A percentile compares a stretch with the other conserved stretches of the same genome.
Conservation (phyloP, 2,888 invertebrate species). For the Clanis bilineata region DNA sequence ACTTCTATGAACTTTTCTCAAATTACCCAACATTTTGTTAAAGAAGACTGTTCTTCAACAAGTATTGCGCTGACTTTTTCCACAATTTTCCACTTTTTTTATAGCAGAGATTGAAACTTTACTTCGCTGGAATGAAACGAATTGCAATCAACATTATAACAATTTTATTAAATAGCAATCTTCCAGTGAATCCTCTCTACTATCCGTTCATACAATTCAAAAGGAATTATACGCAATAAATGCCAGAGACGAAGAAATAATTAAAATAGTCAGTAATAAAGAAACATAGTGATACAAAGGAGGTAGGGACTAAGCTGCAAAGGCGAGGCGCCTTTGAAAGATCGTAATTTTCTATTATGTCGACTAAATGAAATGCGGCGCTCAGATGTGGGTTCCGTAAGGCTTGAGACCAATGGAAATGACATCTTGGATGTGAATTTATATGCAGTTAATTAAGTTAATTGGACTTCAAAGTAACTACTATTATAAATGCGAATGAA, state of each 20-base stretch:
- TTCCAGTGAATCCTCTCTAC: not conserved
- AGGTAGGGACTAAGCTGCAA: not conserved
- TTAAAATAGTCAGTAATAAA: slow-evolving; percentile 10
- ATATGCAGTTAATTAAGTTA: not conserved
- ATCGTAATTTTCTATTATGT: slow-evolving; percentile 8
- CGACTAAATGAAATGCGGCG: not conserved
- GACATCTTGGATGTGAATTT: not conserved
- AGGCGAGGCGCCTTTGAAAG: not conserved
- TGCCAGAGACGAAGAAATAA: slow-evolving; percentile 1
- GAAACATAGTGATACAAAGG: not conserved
- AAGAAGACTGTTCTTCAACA: too few relatives aligned
- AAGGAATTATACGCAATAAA: slow-evolving; percentile 9
- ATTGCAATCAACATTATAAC: not conserved
- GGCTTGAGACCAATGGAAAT: not conserved
- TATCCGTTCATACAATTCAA: not conserved
- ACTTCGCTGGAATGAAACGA: too few relatives aligned
- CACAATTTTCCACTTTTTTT: too few relatives aligned
- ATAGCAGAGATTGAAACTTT: too few relatives aligned
- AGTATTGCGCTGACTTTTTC: too few relatives aligned
- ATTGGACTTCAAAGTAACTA: too few relatives aligned
- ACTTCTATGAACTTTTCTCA: too few relatives aligned
- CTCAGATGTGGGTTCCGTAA: not conserved
- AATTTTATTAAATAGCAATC: not conserved
- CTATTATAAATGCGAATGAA: too few relatives aligned
- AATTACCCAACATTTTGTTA: too few relatives aligned